Percentiles rank a stretch among this genome's conserved stretches.
phyloP scores from a whole-genome alignment of 2,797 vertebrate genomes.

The Salarias fasciatus region DNA sequence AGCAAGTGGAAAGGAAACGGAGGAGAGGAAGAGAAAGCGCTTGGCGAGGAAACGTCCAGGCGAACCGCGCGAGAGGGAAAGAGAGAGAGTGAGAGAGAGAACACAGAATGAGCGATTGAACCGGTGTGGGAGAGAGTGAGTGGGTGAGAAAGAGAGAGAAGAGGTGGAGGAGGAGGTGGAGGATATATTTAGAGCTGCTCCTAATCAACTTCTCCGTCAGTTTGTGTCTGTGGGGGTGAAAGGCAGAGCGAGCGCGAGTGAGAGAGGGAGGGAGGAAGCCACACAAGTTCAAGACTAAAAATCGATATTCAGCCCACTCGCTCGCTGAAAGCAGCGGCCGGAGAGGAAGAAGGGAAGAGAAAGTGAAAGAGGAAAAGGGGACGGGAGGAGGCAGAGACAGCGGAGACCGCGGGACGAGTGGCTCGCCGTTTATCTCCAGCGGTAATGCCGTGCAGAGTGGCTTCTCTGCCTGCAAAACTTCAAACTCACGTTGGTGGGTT shows the following conservation, averaged over 20 bases:
- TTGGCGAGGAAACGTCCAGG: constrained; percentile 61
- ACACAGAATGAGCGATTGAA: constrained; percentile 58
- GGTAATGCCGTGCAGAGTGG: too few species aligned
- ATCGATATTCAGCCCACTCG: constrained; percentile 79
- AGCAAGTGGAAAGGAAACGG: constrained; percentile 61
- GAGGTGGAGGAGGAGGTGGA: constrained; percentile 63
- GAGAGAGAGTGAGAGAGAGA: too few species aligned
- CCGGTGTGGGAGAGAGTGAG: constrained; percentile 70
- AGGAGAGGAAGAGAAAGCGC: constrained; percentile 50
- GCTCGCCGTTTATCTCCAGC: constrained; percentile 15
- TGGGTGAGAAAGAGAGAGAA: constrained; percentile 36
- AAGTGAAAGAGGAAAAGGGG: constrained; percentile 43
- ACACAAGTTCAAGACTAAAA: constrained; percentile 71
- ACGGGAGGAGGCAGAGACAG: constrained; percentile 40
- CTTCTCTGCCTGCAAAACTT: too few species aligned
- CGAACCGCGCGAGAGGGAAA: constrained; percentile 53
- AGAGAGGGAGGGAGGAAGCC: constrained; percentile 44
- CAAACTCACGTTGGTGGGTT: too few species aligned
- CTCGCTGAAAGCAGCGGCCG: constrained; percentile 42
- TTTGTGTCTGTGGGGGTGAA: constrained; percentile 77
- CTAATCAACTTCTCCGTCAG: constrained; percentile 82
- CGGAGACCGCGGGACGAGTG: constrained; percentile 6
- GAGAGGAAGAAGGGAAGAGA: constrained; percentile 25
- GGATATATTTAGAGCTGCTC: constrained; percentile 81
- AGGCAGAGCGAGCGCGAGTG: constrained; percentile 49